Evolutionary conservation across 2,113 vertebrate species (phyloP), one percentile per base, ranked within the genome.

Genomic region (Telmatochromis bifrenatus): DNA sequence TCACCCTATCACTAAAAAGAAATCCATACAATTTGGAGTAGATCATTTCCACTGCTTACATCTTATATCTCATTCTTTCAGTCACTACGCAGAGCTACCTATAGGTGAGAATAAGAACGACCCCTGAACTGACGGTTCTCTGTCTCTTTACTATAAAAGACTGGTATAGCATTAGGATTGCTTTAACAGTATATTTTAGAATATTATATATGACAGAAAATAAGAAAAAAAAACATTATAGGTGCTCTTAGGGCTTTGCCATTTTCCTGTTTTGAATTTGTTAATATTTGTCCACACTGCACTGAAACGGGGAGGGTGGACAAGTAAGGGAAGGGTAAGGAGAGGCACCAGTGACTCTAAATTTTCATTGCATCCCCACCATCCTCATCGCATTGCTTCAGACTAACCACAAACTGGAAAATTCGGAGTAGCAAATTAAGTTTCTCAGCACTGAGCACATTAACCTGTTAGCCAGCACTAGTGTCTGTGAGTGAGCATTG

Each of bases 381-480:
- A 82, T 45, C 60, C 84, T 86, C 9, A 55, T 77, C 60, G 82
- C 80, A n/a, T 73, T 9, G 62, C 87, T 85, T 92, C 73, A 70
- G 70, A 53, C 86, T 35, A 12, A 89, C 83, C 60, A n/a, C 80
- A 84, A 62, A 86, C 79, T 56, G 37, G 89, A 81, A 91, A 89
- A 91, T 91, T 89, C 88, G 35, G 80, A 90, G 87, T 79, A 82
- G 89, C 92, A 92, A 93, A 94, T 94, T 65, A 80, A 83, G 89
- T 89, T 94, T 93, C 91, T 91, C 88, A 91, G 89, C 92, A 89
- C 90, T 91, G 91, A 93, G 89, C 90, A 91, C 85, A 95, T 95
- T 93, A 95, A 93, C 91, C 81, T 81, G 55, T 91, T 95, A 93
- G 91, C 93, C 91, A 95, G 89, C 86, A 91, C 93, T 85, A 88